Percentiles rank a stretch among this genome's conserved stretches.
phyloP scores from a whole-genome alignment of 2,797 vertebrate species.

The Benthosema pterotum region DNA sequence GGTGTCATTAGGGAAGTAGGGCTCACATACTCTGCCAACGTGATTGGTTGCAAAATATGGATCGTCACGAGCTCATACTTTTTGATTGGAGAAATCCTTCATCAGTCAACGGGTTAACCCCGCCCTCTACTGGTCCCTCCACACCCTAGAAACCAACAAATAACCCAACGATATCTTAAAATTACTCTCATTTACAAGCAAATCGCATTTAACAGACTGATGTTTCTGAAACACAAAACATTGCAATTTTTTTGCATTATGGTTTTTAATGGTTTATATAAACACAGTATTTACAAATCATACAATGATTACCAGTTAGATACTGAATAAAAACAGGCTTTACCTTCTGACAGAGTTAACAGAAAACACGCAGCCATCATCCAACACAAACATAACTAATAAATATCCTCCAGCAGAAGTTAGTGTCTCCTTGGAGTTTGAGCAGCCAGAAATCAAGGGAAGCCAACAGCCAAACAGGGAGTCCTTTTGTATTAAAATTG shows the following conservation, averaged over 20 bases:
- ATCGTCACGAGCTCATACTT: rapidly evolving
- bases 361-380: conserved; percentile 50
- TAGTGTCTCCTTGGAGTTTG: conserved; percentile 42
- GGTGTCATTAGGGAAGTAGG: neutral
- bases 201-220: too few species aligned
- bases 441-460: conserved; percentile 62
- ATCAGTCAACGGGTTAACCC: neutral
- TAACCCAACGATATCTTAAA: too few species aligned
- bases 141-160: too few species aligned
- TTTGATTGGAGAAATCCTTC: conserved; percentile 51
- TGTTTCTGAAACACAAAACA: neutral
- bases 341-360: conserved; percentile 41
- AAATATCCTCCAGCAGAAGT: conserved; percentile 61
- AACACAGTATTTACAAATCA: conserved; percentile 79
- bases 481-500: conserved; percentile 54
- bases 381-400: conserved; percentile 54
- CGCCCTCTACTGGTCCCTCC: too few species aligned
- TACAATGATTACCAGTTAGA: conserved; percentile 57
- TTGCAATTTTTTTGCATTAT: neutral
- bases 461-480: conserved; percentile 54
- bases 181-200: too few species aligned
- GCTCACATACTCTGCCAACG: neutral
- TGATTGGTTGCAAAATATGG: conserved; percentile 47
- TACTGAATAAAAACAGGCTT: conserved; percentile 58
- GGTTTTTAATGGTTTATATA: conserved; percentile 71